Percentiles rank a stretch among this genome's conserved stretches.
Evolutionary conservation across 2,113 vertebrate genomes (phyloP).

Genomic region (Sprattus sprattus): DNA sequence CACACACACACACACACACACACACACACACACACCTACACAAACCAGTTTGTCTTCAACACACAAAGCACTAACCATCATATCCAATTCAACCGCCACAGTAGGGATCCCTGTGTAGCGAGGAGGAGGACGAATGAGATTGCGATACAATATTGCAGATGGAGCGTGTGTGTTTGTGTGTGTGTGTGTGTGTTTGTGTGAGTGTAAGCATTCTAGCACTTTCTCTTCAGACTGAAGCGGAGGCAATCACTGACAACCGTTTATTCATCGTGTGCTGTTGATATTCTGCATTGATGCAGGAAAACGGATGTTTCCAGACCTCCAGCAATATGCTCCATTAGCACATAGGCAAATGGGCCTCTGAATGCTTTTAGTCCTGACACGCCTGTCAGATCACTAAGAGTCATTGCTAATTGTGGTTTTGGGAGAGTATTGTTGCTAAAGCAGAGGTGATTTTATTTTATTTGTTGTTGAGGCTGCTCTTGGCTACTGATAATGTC

Average conservation of each 20-base stretch:
- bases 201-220: not conserved
- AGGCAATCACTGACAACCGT: not conserved
- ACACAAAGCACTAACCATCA: slow-evolving; percentile 3
- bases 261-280: not conserved
- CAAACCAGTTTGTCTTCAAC: not conserved
- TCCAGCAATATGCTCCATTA: not conserved
- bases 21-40: not conserved
- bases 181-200: not conserved
- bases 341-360: not conserved
- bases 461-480: not conserved
- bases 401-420: not conserved
- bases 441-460: not conserved
- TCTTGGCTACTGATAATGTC: not conserved
- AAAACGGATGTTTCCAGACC: not conserved
- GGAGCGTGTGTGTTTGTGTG: not conserved
- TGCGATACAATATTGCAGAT: not conserved
- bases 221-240: not conserved
- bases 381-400: not conserved
- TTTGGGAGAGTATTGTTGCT: not conserved
- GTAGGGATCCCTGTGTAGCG: slow-evolving; percentile 14
- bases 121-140: not conserved
- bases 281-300: not conserved
- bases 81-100: not conserved
- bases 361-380: not conserved
- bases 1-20: slow-evolving; percentile 28